Base-by-base conservation (phyloP, 1,140 invertebrate species). In the Oreohelix idahoensis region DNA sequence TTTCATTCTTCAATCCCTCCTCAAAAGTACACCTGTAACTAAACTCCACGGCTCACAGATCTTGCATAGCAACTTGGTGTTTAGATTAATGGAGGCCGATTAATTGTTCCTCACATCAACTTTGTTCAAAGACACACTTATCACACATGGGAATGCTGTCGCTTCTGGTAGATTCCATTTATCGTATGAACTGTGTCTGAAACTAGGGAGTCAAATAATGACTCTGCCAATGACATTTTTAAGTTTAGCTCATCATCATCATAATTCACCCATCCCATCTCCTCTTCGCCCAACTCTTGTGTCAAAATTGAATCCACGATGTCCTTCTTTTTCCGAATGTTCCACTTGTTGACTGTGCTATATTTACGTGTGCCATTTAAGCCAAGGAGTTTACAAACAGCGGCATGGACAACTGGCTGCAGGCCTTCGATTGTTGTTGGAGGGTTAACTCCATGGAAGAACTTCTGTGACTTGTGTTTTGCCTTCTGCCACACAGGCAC, bases 231-330 rank as follows among this genome's bases (percentile, higher is more conserved):
- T 84, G 95, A 94, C 87, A 95, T 94, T 89, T 96, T 96, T 5
- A 96, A 94, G 17, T 94, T 93, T 1, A 95, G 88, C 88, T 96
- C 95, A 88, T 96, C 95, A 35, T 94, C 92, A 88, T 95, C 94
- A 88, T 95, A 96, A 87, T 95, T 95, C 0, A 95, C 94, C 95
- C 95, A 96, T 74, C 95, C 93, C 10, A 94, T 92, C 90, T 96
- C 95, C 87, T 96, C 95, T 42, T 94, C 94, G 82, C 95, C 94
- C 29, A 95, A 93, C 90, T 96, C 95, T 66, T 94, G 91, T 1
- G 95, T 94, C 49, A 96, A 90, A 69, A 96, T 91, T 86, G 95
- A 95, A 89, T 96, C 95, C 0, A 96, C 95, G 82, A 94, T 93
- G 87, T 96, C 95, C 51, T 95, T 92, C 87, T 95, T 94, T 90